Percentiles rank a stretch among this genome's conserved stretches.
Conservation (phyloP, 2,888 invertebrate genomes). For the Euclidia mi region DNA sequence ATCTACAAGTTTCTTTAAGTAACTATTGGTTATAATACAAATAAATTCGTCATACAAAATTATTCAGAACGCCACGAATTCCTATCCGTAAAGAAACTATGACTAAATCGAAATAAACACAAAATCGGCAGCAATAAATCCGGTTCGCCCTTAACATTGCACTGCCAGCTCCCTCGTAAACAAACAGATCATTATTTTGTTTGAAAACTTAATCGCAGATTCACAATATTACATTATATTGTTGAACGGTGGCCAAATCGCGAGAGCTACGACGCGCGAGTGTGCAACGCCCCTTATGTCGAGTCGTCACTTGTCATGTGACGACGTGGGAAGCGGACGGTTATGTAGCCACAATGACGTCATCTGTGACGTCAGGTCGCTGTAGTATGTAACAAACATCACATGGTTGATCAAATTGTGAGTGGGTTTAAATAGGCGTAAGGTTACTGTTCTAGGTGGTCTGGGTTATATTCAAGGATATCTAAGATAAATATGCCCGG, state of each 20-base stretch:
- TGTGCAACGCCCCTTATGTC: conserved; percentile 59
- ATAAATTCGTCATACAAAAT: too few relatives aligned
- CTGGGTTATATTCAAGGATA: too few relatives aligned
- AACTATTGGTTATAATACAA: too few relatives aligned
- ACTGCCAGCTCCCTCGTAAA: conserved; percentile 21
- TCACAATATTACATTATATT: conserved; percentile 5
- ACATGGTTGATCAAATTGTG: conserved; percentile 9
- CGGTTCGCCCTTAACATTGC: conserved; percentile 20
- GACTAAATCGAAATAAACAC: conserved; percentile 10
- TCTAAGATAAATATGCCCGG: too few relatives aligned
- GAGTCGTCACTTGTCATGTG: conserved; percentile 71
- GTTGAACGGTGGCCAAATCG: conserved; percentile 43
- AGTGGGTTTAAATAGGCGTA: too few relatives aligned
- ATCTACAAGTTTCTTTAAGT: too few relatives aligned
- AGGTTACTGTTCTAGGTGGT: too few relatives aligned
- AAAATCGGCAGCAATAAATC: conserved; percentile 7
- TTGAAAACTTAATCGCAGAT: conserved; percentile 37
- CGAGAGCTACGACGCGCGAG: conserved; percentile 20
- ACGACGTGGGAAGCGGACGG: conserved; percentile 73
- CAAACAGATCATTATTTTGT: conserved; percentile 29
- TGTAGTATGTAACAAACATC: conserved; percentile 32
- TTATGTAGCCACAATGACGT: conserved; percentile 54
- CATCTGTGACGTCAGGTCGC: conserved; percentile 38
- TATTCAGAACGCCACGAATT: too few relatives aligned
- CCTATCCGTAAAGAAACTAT: too few relatives aligned